Evolutionary conservation across 1,140 invertebrate species (phyloP), one percentile per base, ranked within the genome.

Genomic region (Neodiprion pinetum): DNA sequence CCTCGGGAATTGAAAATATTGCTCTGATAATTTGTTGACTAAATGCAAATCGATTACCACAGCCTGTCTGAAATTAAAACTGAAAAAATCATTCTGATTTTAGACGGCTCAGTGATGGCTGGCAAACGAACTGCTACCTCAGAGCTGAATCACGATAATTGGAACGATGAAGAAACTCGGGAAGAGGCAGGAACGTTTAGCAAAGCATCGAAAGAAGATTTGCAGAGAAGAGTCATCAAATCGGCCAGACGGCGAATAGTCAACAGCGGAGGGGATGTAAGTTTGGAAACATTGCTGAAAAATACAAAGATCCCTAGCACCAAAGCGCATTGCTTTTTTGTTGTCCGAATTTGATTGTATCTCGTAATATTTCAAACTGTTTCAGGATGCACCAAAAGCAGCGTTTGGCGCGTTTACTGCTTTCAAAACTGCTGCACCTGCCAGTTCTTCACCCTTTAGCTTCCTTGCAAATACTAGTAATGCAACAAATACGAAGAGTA

Each of bases 111-210:
- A 78, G 75, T 71, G 65, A 96, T 96, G 95, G 90, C 94, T 78
- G 83, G 83, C 50, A 98, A 98, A 89, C 89, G 96, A 77, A 85
- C 86, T 78, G 95, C 97, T 65, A 91, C 91, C 12, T 91, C 88
- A 50, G 93, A 97, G 74, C 88, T 98, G 74, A 97, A 94, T 85
- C 94, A 95, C 82, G 93, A 96, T n/a, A 98, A 98, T 86, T 98
- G 96, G 96, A 93, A 97, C 83, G 86, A 93, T 47, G 96, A 96
- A 77, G 94, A 96, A n/a, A 90, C 92, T 79, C 90, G 91, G 53
- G 95, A 97, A 88, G 94, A 95, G 78, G 90, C 91, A 75, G 95
- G 95, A 23, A 90, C 85, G 71, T 96, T 95, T 85, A 87, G 89
- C 79, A 90, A 90, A 80, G 96, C 96, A 8, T 73, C 92, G 0